Evolutionary conservation across 2,888 invertebrate genomes (phyloP).

Genomic region (Amblyjoppa fuscipennis): DNA sequence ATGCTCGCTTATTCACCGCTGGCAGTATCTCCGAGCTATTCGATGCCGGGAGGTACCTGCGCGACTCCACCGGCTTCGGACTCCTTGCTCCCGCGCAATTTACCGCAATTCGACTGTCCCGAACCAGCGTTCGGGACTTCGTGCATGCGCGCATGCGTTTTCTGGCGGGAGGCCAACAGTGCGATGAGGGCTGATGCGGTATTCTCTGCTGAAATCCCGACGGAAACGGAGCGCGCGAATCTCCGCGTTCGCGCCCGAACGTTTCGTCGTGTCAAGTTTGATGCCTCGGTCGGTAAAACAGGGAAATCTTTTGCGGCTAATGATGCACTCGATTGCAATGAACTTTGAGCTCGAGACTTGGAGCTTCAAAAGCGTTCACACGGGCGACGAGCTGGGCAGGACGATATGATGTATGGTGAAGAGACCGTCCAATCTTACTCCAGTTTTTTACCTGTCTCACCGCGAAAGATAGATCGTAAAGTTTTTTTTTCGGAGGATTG

Average conservation of each 20-base stretch:
- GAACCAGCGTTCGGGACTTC: not conserved
- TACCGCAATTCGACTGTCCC: conserved; percentile 79
- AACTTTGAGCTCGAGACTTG: too few relatives aligned
- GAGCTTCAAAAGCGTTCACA: not conserved
- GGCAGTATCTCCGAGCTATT: conserved; percentile 51
- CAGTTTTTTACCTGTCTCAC: conserved; percentile 23
- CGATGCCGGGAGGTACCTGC: conserved; percentile 80
- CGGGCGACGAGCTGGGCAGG: too few relatives aligned
- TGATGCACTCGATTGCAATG: too few relatives aligned
- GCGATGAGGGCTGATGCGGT: not conserved
- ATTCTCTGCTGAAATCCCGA: not conserved
- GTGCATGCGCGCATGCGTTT: not conserved
- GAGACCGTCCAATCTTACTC: not conserved
- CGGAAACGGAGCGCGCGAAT: not conserved
- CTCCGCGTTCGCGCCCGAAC: not conserved
- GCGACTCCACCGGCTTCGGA: conserved; percentile 66
- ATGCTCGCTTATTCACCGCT: conserved; percentile 37
- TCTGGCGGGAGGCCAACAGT: not conserved
- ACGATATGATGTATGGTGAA: conserved; percentile 2
- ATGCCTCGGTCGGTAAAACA: not conserved
- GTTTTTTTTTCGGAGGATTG: not conserved
- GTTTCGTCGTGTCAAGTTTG: not conserved
- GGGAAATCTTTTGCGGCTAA: not conserved
- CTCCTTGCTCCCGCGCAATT: conserved; percentile 82
- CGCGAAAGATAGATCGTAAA: conserved; percentile 34